Conservation (phyloP, 2,113 vertebrate genomes). For the Cochlearius cochlearius region DNA sequence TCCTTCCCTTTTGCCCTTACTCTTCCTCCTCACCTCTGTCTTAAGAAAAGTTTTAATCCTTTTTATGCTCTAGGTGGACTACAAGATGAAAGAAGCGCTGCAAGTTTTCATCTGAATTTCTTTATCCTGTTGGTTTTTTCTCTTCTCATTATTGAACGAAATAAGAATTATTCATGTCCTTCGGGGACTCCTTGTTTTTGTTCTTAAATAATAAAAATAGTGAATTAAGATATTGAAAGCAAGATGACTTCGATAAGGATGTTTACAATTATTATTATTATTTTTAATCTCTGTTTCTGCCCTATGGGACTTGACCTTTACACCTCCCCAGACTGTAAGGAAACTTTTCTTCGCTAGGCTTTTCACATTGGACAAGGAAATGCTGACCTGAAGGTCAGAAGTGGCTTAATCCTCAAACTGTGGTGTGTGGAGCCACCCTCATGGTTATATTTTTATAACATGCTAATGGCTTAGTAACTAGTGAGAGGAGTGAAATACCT, state of each 20-base stretch:
- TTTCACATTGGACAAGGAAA: neutral
- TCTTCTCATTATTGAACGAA: neutral
- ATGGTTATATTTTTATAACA: neutral
- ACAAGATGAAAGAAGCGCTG: neutral
- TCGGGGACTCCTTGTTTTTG: neutral
- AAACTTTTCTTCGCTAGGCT: neutral
- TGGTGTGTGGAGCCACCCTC: neutral
- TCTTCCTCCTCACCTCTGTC: neutral
- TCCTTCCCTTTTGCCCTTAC: neutral
- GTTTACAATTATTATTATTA: too few relatives aligned
- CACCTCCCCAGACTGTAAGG: neutral
- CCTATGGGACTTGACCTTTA: rapidly evolving
- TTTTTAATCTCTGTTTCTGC: neutral
- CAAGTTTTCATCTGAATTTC: neutral
- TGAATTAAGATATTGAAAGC: neutral
- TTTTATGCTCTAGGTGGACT: neutral
- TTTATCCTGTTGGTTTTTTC: neutral
- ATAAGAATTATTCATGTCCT: neutral
- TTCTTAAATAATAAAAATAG: neutral
- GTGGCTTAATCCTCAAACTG: neutral
- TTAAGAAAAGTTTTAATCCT: neutral
- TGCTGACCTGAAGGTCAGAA: neutral
- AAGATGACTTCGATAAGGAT: neutral
- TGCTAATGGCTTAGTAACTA: neutral
- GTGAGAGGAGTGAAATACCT: neutral